phyloP scores from a whole-genome alignment of 2,113 vertebrate species.

The Tringa solitaria region DNA sequence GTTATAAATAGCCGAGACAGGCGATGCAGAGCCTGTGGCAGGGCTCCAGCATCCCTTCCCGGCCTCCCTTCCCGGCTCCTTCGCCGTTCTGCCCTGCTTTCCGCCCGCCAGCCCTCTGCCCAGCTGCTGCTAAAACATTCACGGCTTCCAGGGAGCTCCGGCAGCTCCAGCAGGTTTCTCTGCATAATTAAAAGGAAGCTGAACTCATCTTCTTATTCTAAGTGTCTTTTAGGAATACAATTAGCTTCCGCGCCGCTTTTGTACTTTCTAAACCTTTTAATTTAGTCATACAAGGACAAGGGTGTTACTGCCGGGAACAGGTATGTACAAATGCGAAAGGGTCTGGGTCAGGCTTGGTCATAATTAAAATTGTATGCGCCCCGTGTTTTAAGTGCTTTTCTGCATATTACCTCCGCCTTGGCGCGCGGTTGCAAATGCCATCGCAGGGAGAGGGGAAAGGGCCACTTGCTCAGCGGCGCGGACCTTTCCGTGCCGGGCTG shows the following conservation, averaged over 20 bases:
- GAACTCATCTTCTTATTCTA: neutral
- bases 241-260: neutral
- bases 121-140: neutral
- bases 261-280: neutral
- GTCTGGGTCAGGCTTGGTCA: neutral
- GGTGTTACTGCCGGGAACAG: neutral
- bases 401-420: neutral
- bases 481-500: neutral
- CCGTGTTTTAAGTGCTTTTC: neutral
- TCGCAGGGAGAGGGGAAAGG: neutral
- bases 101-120: neutral
- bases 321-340: neutral
- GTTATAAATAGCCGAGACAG: neutral
- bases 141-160: neutral
- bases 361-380: neutral
- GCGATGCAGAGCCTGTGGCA: neutral
- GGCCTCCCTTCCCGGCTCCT: neutral
- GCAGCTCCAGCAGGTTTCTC: neutral
- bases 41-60: neutral
- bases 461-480: neutral
- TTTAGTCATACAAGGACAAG: neutral
- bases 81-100: accelerated
- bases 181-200: neutral
- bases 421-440: neutral
- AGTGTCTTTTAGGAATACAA: constrained; percentile 40